Percentiles rank a stretch among this genome's conserved stretches.
Conservation (phyloP, 1,140 invertebrate genomes). For the Triops cancriformis region DNA sequence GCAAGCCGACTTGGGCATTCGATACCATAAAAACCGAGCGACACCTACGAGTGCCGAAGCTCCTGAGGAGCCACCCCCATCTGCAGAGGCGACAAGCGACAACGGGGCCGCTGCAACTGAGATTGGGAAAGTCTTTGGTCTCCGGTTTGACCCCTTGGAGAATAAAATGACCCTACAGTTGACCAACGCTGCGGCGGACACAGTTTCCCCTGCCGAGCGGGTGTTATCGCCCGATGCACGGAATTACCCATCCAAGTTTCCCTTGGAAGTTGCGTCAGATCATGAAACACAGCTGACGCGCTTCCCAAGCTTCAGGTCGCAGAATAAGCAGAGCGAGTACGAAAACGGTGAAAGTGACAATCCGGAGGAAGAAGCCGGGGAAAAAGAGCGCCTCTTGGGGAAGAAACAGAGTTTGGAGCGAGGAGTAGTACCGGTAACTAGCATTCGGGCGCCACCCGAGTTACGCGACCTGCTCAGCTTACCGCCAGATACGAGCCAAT, state of each 20-base stretch:
- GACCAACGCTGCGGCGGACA: constrained; percentile 10
- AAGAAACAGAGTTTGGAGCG: background rate
- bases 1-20: constrained; percentile 28
- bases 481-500: constrained; percentile 50
- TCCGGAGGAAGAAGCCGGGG: constrained; percentile 32
- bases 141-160: constrained; percentile 31
- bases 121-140: constrained; percentile 28
- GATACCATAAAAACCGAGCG: background rate
- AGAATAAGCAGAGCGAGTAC: constrained; percentile 36
- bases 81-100: background rate
- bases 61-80: background rate
- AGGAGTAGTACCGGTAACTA: background rate
- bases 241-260: background rate
- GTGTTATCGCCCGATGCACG: background rate
- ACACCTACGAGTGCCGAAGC: background rate
- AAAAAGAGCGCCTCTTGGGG: constrained; percentile 30
- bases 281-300: background rate
- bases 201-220: background rate
- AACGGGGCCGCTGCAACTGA: background rate
- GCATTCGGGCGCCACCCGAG: background rate
- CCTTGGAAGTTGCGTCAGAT: constrained; percentile 12
- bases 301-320: constrained; percentile 30
- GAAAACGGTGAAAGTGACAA: constrained; percentile 35
- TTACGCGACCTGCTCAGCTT: background rate
- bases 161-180: constrained; percentile 32